phyloP scores from a whole-genome alignment of 2,797 vertebrate genomes.

The Agapornis canus region DNA sequence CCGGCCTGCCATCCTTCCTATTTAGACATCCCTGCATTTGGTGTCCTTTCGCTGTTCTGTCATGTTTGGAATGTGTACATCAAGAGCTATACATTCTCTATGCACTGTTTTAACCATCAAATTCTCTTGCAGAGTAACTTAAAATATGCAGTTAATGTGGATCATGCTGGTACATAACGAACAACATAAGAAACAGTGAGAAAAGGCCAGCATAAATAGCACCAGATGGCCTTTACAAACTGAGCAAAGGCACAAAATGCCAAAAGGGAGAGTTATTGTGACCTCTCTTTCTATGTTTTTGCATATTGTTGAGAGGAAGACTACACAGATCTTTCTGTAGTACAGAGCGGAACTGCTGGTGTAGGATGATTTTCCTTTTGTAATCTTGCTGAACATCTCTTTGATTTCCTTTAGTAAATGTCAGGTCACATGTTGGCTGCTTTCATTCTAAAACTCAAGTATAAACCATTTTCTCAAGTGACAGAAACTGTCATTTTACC shows the following conservation, averaged over 20 bases:
- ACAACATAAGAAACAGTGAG: not conserved
- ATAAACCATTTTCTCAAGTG: conserved; percentile 52
- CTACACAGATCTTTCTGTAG: not conserved
- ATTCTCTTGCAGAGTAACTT: not conserved
- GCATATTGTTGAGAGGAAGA: not conserved
- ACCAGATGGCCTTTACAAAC: not conserved
- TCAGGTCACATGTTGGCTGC: conserved; percentile 46
- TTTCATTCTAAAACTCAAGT: conserved; percentile 19
- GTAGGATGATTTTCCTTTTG: not conserved
- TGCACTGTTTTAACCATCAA: not conserved
- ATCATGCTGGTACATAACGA: not conserved
- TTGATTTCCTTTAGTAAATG: conserved; percentile 45
- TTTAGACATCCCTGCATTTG: not conserved
- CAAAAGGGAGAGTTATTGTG: not conserved
- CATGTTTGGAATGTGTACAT: not conserved
- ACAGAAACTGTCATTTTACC: conserved; percentile 51
- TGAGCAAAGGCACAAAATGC: not conserved
- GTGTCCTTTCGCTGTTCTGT: not conserved
- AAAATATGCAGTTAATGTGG: not conserved
- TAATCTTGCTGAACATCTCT: conserved; percentile 1
- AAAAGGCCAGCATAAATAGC: not conserved
- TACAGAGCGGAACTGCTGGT: not conserved
- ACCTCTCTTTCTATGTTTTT: not conserved
- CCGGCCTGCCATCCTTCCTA: not conserved
- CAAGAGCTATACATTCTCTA: not conserved